Evolutionary conservation across 2,797 vertebrate genomes (phyloP).

Genomic region (Helostoma temminkii): DNA sequence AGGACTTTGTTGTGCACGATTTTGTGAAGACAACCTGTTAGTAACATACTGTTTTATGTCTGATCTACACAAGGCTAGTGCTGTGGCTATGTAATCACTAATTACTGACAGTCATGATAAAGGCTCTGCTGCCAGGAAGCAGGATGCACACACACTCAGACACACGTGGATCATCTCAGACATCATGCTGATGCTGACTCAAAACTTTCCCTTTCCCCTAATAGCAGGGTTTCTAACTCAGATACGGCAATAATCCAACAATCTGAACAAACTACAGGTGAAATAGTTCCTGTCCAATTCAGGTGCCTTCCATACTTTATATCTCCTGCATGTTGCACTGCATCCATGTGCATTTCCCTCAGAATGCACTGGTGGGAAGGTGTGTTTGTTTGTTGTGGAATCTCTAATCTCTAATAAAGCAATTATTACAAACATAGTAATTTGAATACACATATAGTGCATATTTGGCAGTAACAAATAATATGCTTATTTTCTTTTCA

Average conservation of each 20-base stretch:
- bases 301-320: no score
- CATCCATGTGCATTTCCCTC: no score
- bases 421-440: not conserved
- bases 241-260: not conserved
- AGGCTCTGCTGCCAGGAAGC: constrained; percentile 2
- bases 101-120: constrained; percentile 3
- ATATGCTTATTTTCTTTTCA: no score
- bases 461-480: no score
- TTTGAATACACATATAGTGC: no score
- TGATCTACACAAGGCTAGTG: constrained; percentile 14
- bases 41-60: not conserved
- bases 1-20: not conserved
- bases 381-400: not conserved
- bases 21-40: not conserved
- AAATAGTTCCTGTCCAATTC: not conserved
- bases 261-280: not conserved
- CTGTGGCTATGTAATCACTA: constrained; percentile 1
- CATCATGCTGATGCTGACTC: not conserved
- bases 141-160: not conserved
- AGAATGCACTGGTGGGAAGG: no score
- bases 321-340: no score
- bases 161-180: not conserved
- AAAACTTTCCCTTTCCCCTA: not conserved
- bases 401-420: not conserved
- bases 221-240: not conserved